These are phyloP conservation scores for Bos taurus DNA, from an alignment of 2,113 vertebrate species.

Conservation along the genomic window DNA sequence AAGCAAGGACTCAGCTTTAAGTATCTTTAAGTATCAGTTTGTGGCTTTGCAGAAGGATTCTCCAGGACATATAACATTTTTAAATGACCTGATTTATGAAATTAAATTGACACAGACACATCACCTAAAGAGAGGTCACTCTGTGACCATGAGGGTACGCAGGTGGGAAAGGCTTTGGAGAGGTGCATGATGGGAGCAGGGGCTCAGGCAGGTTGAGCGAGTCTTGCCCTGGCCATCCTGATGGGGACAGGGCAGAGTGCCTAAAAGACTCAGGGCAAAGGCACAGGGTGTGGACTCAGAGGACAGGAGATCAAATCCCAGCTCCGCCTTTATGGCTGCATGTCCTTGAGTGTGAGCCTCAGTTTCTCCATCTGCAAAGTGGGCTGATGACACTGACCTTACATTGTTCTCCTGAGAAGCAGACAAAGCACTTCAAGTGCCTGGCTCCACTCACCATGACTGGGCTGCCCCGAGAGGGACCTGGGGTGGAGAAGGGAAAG, in stretches of 20 bases:
- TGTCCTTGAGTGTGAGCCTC: background rate
- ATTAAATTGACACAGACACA: background rate
- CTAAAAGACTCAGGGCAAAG: background rate
- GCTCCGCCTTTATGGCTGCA: background rate
- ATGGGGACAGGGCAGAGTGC: background rate
- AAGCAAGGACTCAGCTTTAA: background rate
- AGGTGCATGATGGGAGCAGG: accelerated
- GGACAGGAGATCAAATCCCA: background rate
- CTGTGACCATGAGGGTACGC: accelerated
- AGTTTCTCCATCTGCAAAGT: background rate
- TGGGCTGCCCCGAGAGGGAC: background rate
- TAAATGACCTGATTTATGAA: background rate
- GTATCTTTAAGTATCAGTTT: background rate
- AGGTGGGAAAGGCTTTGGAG: background rate
- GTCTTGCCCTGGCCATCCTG: background rate
- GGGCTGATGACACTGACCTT: background rate
- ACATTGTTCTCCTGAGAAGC: background rate
- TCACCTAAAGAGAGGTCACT: background rate
- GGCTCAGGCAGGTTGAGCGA: background rate
- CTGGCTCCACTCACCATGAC: background rate
- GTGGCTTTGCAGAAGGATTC: background rate
- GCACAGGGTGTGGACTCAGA: background rate
- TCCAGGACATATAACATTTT: background rate
- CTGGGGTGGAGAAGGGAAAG: no score
- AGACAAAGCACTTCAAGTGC: background rate